Evolutionary conservation across 1,140 invertebrate species (phyloP).

Genomic region (Anastrepha ludens): DNA sequence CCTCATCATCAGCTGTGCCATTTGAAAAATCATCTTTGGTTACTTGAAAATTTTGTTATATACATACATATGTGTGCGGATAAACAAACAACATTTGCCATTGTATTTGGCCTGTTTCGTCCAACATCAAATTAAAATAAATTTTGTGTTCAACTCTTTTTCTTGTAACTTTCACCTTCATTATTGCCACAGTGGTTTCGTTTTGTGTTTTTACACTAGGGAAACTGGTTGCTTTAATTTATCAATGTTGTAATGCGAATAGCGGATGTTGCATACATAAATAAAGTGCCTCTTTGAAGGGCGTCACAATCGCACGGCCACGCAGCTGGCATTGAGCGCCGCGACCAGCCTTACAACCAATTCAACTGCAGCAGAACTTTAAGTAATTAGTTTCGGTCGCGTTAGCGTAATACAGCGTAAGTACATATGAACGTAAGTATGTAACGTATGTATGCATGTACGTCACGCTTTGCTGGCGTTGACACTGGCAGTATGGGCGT

Average conservation of each 20-base stretch:
- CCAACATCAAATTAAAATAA: too few relatives aligned
- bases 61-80: not conserved
- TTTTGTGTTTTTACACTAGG: not conserved
- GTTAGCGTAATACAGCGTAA: not conserved
- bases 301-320: not conserved
- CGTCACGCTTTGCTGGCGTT: constrained; percentile 4
- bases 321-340: not conserved
- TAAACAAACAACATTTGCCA: too few relatives aligned
- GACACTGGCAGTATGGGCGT: constrained; percentile 11
- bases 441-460: not conserved
- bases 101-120: too few relatives aligned
- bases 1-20: not conserved
- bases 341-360: constrained; percentile 4
- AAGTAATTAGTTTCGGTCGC: not conserved
- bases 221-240: not conserved
- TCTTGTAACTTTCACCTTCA: not conserved
- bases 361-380: not conserved
- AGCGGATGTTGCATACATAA: constrained; percentile 13
- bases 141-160: not conserved
- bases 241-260: not conserved
- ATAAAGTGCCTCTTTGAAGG: constrained; percentile 31
- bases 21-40: not conserved
- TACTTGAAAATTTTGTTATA: not conserved
- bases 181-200: not conserved
- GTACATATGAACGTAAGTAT: not conserved